These are phyloP conservation scores for Ruditapes philippinarum DNA, from an alignment of 1,140 invertebrate species.

Conservation along the genomic window DNA sequence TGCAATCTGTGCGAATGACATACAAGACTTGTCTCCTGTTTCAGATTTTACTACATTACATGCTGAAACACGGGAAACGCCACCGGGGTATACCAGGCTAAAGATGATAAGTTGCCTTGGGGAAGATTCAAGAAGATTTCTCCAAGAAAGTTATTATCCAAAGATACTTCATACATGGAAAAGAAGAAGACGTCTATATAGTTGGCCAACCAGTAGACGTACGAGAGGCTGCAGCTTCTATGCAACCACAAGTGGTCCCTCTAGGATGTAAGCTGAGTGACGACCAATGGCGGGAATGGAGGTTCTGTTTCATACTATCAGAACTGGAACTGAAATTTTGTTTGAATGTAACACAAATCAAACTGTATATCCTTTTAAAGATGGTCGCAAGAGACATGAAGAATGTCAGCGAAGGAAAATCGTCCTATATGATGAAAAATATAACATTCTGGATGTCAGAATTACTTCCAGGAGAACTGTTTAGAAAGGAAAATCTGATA, in stretches of 20 bases:
- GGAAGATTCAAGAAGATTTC: neutral
- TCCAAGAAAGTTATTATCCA: neutral
- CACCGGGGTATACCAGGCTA: neutral
- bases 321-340: neutral
- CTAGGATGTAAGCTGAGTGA: neutral
- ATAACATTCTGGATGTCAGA: slow-evolving; percentile 3
- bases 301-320: slow-evolving; percentile 2
- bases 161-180: neutral
- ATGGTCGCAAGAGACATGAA: slow-evolving; percentile 28
- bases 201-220: neutral
- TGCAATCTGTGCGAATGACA: neutral
- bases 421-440: slow-evolving; percentile 38
- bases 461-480: neutral
- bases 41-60: neutral
- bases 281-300: slow-evolving; percentile 6
- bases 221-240: neutral
- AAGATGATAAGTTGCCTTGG: neutral
- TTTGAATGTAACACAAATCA: slow-evolving; percentile 1
- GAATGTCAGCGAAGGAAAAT: neutral
- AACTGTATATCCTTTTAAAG: slow-evolving; percentile 39
- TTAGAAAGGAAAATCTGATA: neutral
- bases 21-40: neutral
- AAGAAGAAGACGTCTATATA: neutral
- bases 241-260: neutral
- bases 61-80: neutral